Conservation (phyloP, 2,113 vertebrate genomes). For the Dicentrarchus labrax region DNA sequence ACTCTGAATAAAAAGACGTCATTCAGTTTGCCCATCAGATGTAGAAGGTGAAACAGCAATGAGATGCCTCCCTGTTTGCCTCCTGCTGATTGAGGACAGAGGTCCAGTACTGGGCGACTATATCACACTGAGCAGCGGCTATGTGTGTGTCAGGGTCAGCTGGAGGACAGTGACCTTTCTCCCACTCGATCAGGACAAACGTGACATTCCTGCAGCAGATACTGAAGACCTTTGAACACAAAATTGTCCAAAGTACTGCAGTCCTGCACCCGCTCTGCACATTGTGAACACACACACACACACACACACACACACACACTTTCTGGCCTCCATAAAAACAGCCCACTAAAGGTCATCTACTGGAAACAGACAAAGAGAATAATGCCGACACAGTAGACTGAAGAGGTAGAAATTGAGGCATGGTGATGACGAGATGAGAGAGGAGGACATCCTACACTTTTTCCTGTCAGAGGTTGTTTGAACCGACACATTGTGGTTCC, state of each 20-base stretch:
- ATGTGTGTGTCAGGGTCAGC: conserved; percentile 1
- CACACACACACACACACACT: background rate
- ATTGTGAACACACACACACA: background rate
- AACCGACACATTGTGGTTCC: background rate
- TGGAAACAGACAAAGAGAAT: conserved; percentile 37
- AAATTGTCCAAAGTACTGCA: background rate
- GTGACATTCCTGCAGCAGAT: conserved; percentile 53
- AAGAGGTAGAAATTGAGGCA: background rate
- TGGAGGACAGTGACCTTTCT: conserved; percentile 48
- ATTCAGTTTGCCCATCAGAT: too few species aligned
- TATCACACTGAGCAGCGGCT: background rate
- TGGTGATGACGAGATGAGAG: background rate
- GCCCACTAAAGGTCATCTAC: conserved; percentile 53
- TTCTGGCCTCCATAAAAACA: conserved; percentile 7
- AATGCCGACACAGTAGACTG: background rate
- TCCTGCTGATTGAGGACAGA: background rate
- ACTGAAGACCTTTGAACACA: conserved; percentile 6
- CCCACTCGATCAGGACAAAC: conserved; percentile 36
- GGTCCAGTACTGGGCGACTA: background rate
- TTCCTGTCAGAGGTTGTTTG: background rate
- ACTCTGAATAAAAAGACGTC: too few species aligned
- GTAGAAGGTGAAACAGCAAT: too few species aligned
- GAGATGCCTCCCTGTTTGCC: too few species aligned
- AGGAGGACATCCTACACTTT: background rate
- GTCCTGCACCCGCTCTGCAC: background rate